Evolutionary conservation across 2,797 vertebrate species (phyloP), one percentile per base, ranked within the genome.

Genomic region (Cacajao melanocephalus): DNA sequence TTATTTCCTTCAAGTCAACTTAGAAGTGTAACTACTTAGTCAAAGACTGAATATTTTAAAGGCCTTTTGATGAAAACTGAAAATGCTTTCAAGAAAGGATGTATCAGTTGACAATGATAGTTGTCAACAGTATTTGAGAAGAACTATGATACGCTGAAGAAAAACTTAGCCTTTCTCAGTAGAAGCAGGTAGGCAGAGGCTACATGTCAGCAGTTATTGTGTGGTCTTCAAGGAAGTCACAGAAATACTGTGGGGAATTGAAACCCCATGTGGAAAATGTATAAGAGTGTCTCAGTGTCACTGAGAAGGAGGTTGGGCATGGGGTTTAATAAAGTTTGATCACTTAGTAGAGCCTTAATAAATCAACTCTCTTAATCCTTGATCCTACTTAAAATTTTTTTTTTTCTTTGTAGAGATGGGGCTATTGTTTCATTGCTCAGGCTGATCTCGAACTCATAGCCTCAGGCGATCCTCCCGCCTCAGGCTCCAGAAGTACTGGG

Each of bases 1-100:
- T 67, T 52, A 84, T 93, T 97, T 89, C 57, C 41, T 80, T 84
- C 52, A 96, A 46, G n/a, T 81, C 67, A 78, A 85, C 41, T 90
- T 86, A 28, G 22, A 95, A 61, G 33, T 75, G 10, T 72, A 61
- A 93, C 12, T 48, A 33, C 48, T 70, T 90, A 76, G 26, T 83
- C 33, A 86, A 88, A 84, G 20, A 92, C 44, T 72, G 33, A 55
- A 70, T 95, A 72, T 87, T 75, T 92, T 82, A 81, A 92, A 86
- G 52, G 6, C 7, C 24, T 92, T 95, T 90, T n/a, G 44, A 80
- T 67, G 33, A 67, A 90, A 84, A 76, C 36, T 78, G 41, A 94
- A 83, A 88, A 93, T 82, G 39, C 50, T 36, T 82, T 92, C 58
- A 64, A 93, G 92, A 92, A 94, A 82, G 19, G 39, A 89, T 76